phyloP scores from a whole-genome alignment of 2,113 vertebrate genomes.

The Martes martes region DNA sequence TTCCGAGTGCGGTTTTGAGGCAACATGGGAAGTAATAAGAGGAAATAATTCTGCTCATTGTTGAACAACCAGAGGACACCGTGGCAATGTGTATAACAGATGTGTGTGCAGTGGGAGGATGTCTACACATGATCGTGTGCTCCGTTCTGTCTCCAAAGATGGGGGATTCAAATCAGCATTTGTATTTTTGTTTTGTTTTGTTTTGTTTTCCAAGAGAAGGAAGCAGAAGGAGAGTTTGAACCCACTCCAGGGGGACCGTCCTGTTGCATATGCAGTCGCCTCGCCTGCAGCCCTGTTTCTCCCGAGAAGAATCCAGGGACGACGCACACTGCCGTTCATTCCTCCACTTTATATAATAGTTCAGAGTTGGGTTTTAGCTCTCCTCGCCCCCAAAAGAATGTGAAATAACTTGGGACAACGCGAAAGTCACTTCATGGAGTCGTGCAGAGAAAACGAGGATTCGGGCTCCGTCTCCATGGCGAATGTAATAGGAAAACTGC shows the following conservation, averaged over 20 bases:
- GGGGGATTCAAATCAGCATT: neutral
- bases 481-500: too few species aligned
- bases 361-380: neutral
- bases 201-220: neutral
- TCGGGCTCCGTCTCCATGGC: fast-evolving
- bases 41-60: conserved; percentile 58
- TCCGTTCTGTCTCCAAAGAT: neutral
- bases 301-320: neutral
- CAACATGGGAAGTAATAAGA: conserved; percentile 55
- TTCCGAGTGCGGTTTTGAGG: conserved; percentile 61
- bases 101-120: conserved; percentile 11
- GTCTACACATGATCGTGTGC: neutral
- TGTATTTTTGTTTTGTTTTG: neutral
- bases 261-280: fast-evolving
- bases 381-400: neutral
- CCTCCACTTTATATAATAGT: neutral
- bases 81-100: conserved; percentile 68
- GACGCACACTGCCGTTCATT: neutral
- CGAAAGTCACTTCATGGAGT: neutral
- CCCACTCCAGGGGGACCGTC: neutral
- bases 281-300: neutral
- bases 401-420: neutral
- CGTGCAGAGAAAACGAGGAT: neutral
- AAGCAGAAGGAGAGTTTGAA: neutral
- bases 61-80: conserved; percentile 40